Conservation (phyloP, 2,888 invertebrate genomes). For the Drosophila multiciliata region DNA sequence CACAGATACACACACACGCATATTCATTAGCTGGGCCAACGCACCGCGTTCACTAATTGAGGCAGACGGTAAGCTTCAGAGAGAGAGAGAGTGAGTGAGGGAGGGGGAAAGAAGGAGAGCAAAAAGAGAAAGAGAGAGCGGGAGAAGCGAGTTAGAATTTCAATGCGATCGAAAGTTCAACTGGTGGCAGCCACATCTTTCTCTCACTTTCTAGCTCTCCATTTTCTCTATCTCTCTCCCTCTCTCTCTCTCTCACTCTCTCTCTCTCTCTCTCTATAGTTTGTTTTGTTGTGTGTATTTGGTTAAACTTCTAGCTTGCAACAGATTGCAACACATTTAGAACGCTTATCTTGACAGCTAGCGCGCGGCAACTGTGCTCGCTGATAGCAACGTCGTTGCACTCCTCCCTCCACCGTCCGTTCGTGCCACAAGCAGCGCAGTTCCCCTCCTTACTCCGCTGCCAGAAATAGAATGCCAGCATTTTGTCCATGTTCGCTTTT, state of each 20-base stretch:
- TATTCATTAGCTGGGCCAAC: constrained; percentile 55
- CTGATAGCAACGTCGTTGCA: constrained; percentile 34
- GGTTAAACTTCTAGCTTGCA: constrained; percentile 47
- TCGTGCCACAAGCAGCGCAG: not conserved
- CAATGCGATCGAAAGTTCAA: constrained; percentile 60
- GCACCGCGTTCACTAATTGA: constrained; percentile 57
- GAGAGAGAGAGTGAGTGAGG: not conserved
- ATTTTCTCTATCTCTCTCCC: not conserved
- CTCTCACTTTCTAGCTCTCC: not conserved
- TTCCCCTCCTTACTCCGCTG: not conserved
- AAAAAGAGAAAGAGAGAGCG: not conserved
- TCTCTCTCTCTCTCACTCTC: not conserved
- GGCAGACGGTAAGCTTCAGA: constrained; percentile 21
- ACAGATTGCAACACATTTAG: constrained; percentile 50
- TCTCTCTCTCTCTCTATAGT: not conserved
- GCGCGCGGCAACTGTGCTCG: constrained; percentile 2
- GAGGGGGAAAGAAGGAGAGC: constrained; percentile 4
- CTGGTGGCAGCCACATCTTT: constrained; percentile 8
- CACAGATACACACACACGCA: constrained; percentile 4
- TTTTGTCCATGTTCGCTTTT: constrained; percentile 25
- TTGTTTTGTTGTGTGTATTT: not conserved
- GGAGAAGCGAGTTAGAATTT: constrained; percentile 38
- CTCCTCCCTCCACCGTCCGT: not conserved
- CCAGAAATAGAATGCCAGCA: not conserved
- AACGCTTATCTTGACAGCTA: constrained; percentile 40